phyloP scores from a whole-genome alignment of 2,888 invertebrate species.

The Phorcus lineatus region DNA sequence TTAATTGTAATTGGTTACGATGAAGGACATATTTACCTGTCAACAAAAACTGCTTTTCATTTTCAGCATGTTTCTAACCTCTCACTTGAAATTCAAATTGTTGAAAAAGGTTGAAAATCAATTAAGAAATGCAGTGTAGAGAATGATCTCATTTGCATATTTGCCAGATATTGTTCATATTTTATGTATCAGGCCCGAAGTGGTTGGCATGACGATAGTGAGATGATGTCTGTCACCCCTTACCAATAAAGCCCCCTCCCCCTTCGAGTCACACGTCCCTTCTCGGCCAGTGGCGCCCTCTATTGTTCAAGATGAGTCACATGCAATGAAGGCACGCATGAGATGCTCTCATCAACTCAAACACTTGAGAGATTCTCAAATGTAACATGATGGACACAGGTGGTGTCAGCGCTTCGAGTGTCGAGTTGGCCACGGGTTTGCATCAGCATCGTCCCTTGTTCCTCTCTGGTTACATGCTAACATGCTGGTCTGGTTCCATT shows the following conservation, averaged over 20 bases:
- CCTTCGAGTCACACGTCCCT: not conserved
- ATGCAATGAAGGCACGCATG: conserved; percentile 1
- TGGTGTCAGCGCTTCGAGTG: not conserved
- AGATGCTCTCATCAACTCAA: conserved; percentile 14
- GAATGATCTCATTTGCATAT: not conserved
- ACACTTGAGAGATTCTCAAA: conserved; percentile 20
- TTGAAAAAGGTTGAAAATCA: conserved; percentile 8
- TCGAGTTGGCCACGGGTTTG: not conserved
- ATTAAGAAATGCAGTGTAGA: not conserved
- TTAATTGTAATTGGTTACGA: too few species aligned
- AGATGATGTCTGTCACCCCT: not conserved
- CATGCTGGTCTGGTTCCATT: too few species aligned
- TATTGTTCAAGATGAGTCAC: conserved; percentile 4
- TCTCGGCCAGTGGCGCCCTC: too few species aligned
- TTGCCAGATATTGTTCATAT: conserved; percentile 19
- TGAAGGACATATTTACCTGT: too few species aligned
- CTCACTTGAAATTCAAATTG: not conserved
- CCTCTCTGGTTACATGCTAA: too few species aligned
- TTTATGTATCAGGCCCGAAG: conserved; percentile 12
- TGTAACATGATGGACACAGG: conserved; percentile 14
- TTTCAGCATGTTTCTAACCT: not conserved
- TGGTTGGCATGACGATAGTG: not conserved
- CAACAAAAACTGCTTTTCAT: too few species aligned
- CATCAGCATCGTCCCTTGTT: not conserved
- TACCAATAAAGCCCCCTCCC: not conserved